Base-by-base conservation (phyloP, 2,113 vertebrate genomes). In the Sciurus niger region DNA sequence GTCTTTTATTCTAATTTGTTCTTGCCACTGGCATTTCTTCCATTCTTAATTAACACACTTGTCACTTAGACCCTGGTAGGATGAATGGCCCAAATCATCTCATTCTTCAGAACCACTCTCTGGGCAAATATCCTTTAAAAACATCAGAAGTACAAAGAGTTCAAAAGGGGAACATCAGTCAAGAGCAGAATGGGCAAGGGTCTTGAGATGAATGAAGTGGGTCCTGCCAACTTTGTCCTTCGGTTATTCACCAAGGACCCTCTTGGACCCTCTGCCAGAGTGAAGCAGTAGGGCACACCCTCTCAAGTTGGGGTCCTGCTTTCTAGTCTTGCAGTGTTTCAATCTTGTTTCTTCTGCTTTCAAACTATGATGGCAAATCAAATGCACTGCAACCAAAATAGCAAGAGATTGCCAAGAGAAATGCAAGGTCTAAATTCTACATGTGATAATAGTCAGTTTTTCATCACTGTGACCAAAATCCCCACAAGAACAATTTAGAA, bases 21-120 rank as follows among this genome's bases (percentile, higher is more conserved):
- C 85, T 97, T 93, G 84, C 78, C n/a, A 43, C 90, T 96, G 95
- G 58, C 74, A 80, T 89, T 97, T 97, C 93, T 95, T 98, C 94
- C 84, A 2, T 89, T 96, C 95, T 97, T 98, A 98, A 98, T 98
- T 94, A 95, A 58, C 48, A 77, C 7, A 2, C 85, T 96, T 97
- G 84, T 97, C 98, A 97, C 37, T 24, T 83, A 96, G 0, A 0
- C 86, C 70, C 58, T 92, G 96, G 82, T 46, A 96, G 74, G 24
- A 92, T 97, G 96, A 98, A 96, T 88, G 90, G 40, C 48, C 40
- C 28, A 79, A 53, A 63, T 53, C 48, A 86, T 32, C 89, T 70
- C 70, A 51, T 34, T 32, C 68, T 68, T 63, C 8, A 93, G 94
- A 97, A 70, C 10, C 51, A 24, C 51, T 72, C 74, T 83, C 60